Evolutionary conservation across 2,113 vertebrate species (phyloP).

Genomic region (human): DNA sequence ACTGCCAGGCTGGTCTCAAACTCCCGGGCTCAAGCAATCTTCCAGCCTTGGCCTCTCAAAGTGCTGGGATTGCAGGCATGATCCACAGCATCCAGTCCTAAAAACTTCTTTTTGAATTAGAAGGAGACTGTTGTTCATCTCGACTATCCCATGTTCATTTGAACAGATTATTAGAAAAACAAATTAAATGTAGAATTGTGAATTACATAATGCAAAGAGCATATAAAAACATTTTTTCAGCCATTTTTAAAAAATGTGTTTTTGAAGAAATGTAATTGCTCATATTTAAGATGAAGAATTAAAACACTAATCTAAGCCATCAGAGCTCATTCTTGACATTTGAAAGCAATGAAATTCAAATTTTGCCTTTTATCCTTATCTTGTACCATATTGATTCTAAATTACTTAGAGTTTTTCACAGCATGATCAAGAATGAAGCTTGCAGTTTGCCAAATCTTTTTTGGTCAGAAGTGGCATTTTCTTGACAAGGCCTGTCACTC

Average conservation of each 20-base stretch:
- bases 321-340: constrained; percentile 57
- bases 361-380: constrained; percentile 61
- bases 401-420: constrained; percentile 23
- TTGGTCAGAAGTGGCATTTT: constrained; percentile 35
- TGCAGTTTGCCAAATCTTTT: neutral
- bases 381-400: constrained; percentile 50
- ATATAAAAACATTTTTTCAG: neutral
- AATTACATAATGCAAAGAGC: neutral
- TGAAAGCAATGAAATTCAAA: constrained; percentile 69
- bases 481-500: neutral
- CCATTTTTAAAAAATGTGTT: neutral
- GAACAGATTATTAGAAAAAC: neutral
- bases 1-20: too few relatives aligned
- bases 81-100: too few relatives aligned
- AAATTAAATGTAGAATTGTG: neutral
- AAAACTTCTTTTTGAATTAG: neutral
- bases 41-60: too few relatives aligned
- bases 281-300: neutral
- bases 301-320: constrained; percentile 35
- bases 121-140: neutral
- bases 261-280: constrained; percentile 10
- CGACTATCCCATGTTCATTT: neutral
- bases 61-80: too few relatives aligned
- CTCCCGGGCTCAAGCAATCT: too few relatives aligned
- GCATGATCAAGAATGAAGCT: neutral